Percentiles rank a stretch among this genome's conserved stretches.
phyloP scores from a whole-genome alignment of 35 echinoderm and acorn worm species.

The Chiridota heheva region DNA sequence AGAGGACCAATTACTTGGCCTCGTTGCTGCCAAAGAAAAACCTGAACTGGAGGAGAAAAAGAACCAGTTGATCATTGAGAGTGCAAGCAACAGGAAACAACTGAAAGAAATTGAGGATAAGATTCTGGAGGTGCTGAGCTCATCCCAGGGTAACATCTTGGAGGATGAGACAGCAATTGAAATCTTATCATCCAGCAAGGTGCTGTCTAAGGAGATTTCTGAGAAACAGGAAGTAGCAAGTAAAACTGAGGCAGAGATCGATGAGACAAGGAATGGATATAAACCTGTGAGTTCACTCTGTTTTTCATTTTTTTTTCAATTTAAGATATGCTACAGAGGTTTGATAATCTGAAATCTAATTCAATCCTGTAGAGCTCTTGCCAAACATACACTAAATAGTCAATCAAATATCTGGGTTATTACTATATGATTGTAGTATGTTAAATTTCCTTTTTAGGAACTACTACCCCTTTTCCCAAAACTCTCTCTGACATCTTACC shows the following conservation, averaged over 20 bases:
- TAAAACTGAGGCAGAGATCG: conserved; percentile 89
- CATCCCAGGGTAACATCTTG: conserved; percentile 96
- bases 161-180: conserved; percentile 99
- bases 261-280: conserved; percentile 98
- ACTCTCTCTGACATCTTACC: no score
- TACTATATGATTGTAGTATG: not conserved
- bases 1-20: conserved; percentile 89
- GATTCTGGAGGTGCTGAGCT: conserved; percentile 86
- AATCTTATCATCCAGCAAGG: conserved; percentile 94
- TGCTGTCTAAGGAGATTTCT: conserved; percentile 89
- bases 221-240: conserved; percentile 90
- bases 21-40: conserved; percentile 96
- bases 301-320: not conserved
- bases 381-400: no score
- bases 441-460: no score
- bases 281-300: conserved; percentile 74
- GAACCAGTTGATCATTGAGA: conserved; percentile 95
- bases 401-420: no score
- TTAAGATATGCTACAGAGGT: not conserved
- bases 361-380: not conserved
- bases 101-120: conserved; percentile 99
- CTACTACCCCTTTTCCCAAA: no score
- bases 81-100: conserved; percentile 91
- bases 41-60: conserved; percentile 96
- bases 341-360: not conserved